These are phyloP conservation scores for Stenopsyche tienmushanensis DNA, from an alignment of 1,140 invertebrate species.

Conservation along the genomic window DNA sequence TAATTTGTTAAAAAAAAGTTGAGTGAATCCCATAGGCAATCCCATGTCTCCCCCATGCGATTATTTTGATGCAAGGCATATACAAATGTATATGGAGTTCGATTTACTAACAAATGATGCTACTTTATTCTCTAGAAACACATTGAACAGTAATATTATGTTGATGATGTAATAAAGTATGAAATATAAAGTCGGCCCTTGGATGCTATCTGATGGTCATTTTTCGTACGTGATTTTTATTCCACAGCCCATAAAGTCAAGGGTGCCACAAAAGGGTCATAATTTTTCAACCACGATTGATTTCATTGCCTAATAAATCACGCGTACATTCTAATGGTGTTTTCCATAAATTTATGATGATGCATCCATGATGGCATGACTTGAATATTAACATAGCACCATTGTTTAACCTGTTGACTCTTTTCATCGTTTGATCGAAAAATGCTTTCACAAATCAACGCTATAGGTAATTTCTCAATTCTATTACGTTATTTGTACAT, in stretches of 20 bases:
- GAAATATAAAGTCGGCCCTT: conserved; percentile 33
- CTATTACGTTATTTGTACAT: no score
- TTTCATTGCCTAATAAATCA: neutral
- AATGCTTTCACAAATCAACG: no score
- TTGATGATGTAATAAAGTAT: conserved; percentile 41
- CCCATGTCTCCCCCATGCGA: no score
- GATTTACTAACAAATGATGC: conserved; percentile 38
- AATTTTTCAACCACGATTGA: neutral
- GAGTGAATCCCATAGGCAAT: no score
- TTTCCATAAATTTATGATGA: no score
- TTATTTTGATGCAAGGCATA: conserved; percentile 6
- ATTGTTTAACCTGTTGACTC: no score
- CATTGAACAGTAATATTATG: conserved; percentile 37
- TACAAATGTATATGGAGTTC: conserved; percentile 30
- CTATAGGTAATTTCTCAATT: no score
- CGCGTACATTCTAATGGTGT: neutral
- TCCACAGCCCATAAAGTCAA: neutral
- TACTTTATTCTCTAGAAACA: conserved; percentile 36
- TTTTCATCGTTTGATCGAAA: no score
- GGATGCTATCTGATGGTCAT: conserved; percentile 14
- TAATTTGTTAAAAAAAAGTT: no score
- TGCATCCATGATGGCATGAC: no score
- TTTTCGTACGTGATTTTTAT: conserved; percentile 34
- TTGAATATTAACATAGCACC: no score
- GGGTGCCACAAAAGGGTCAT: conserved; percentile 7